Base-by-base conservation (phyloP, 2,113 vertebrate species). In the Gila orcuttii region DNA sequence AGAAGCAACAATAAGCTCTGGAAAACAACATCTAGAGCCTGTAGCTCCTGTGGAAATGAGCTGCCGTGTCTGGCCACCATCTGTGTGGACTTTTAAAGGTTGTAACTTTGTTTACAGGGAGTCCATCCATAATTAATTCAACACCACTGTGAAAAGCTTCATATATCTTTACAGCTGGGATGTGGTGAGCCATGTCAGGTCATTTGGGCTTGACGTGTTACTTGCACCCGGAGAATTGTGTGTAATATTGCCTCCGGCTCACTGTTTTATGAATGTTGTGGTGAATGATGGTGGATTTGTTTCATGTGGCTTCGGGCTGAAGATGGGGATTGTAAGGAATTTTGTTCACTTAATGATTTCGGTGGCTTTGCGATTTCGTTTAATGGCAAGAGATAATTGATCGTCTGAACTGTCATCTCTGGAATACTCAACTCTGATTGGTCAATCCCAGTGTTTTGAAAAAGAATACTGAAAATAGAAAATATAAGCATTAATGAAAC, bases 81-180 rank as follows among this genome's bases (percentile, higher is more conserved):
- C 17, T 64, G 36, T 80, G 13, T 28, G 60, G 7, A 55, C 21
- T 45, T 55, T 73, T 83, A 57, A 82, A 73, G 68, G 81, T 33
- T 42, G 66, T 71, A 57, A 83, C 23, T 73, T 59, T 73, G 68
- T 83, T 83, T 73, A 57, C 50, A 2, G 66, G 17, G 45, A 83
- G 33, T 36, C 68, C 68, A 42, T 73, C 33, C 15, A 83, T 83
- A 73, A 83, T 83, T 83, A 83, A 83, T 73, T 59, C 21, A 42
- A 69, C 64, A 55, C 12, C 64, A 21, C 12, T 10, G 81, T 83
- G 66, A 83, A 83, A 83, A 28, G 81, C 47, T 39, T 42, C 81
- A 21, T 83, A 83, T 83, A 83, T 83, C 68, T 83, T 73, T 25
- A 73, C 68, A 33, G 31, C 64, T 83, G 81, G 50, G 45, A 59